phyloP scores from a whole-genome alignment of 1,140 invertebrate genomes.

The Ctenoplectra terminalis region DNA sequence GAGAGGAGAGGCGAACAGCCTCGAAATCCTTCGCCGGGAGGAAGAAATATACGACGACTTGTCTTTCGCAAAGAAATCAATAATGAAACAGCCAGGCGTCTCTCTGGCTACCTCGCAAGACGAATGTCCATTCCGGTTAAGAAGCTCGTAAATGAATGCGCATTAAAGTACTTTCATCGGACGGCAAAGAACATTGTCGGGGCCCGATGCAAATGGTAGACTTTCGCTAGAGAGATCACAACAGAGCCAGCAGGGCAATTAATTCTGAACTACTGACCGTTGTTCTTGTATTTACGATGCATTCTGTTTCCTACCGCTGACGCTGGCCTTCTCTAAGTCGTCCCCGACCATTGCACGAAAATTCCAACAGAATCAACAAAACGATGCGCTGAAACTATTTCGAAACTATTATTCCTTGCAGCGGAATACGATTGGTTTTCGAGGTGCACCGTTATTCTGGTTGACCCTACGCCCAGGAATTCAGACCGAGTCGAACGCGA shows the following conservation, averaged over 20 bases:
- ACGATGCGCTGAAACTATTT: conserved; percentile 14
- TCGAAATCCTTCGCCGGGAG: neutral
- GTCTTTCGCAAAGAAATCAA: conserved; percentile 27
- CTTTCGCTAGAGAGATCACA: conserved; percentile 19
- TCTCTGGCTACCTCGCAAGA: neutral
- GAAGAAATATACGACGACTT: conserved; percentile 1
- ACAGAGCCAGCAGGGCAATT: conserved; percentile 6
- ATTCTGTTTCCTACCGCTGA: conserved; percentile 19
- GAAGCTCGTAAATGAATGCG: conserved; percentile 15
- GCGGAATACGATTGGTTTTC: conserved; percentile 22
- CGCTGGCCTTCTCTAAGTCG: neutral
- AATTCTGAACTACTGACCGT: conserved; percentile 18
- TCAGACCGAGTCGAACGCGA: neutral
- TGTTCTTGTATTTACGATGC: conserved; percentile 27
- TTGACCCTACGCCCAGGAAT: neutral
- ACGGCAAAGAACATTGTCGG: neutral
- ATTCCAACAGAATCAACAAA: conserved; percentile 27
- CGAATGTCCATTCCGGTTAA: neutral
- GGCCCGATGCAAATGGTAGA: neutral
- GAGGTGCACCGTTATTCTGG: conserved; percentile 21
- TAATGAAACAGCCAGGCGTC: conserved; percentile 17
- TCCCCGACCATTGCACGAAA: conserved; percentile 1
- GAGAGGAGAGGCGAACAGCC: no score
- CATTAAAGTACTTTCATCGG: conserved; percentile 13
- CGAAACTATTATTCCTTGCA: conserved; percentile 30